Evolutionary conservation across 2,113 vertebrate genomes (phyloP).

Genomic region (Pseudopipra pipra): DNA sequence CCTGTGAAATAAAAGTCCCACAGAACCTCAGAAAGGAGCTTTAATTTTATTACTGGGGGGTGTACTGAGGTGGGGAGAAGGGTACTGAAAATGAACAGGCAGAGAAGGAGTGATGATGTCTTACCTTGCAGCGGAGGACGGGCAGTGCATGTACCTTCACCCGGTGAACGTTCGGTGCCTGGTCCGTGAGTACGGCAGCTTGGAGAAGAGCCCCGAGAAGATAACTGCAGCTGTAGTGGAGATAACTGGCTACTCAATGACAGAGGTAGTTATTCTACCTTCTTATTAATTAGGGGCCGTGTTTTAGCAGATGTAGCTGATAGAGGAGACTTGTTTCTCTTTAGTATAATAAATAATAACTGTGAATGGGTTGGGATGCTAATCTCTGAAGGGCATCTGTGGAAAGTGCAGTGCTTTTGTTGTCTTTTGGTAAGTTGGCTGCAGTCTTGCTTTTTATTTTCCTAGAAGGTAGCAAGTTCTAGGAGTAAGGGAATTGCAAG

Average conservation of each 20-base stretch:
- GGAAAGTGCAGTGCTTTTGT: neutral
- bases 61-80: neutral
- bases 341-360: neutral
- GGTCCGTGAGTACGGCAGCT: constrained; percentile 89
- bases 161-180: constrained; percentile 96
- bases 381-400: neutral
- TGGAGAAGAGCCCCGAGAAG: constrained; percentile 91
- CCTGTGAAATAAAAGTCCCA: neutral
- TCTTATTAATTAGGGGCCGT: neutral
- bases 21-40: neutral
- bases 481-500: neutral
- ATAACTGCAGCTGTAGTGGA: constrained; percentile 93
- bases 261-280: constrained; percentile 79
- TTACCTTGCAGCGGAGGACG: constrained; percentile 85
- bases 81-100: neutral
- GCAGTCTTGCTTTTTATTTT: neutral
- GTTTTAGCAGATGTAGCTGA: neutral
- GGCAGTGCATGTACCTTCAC: constrained; percentile 98
- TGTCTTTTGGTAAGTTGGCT: neutral
- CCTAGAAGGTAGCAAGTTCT: neutral
- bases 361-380: neutral
- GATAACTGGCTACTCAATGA: constrained; percentile 92
- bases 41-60: neutral
- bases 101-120: neutral
- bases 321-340: neutral